Evolutionary conservation across 2,113 vertebrate genomes (phyloP).

Genomic region (Meriones unguiculatus): DNA sequence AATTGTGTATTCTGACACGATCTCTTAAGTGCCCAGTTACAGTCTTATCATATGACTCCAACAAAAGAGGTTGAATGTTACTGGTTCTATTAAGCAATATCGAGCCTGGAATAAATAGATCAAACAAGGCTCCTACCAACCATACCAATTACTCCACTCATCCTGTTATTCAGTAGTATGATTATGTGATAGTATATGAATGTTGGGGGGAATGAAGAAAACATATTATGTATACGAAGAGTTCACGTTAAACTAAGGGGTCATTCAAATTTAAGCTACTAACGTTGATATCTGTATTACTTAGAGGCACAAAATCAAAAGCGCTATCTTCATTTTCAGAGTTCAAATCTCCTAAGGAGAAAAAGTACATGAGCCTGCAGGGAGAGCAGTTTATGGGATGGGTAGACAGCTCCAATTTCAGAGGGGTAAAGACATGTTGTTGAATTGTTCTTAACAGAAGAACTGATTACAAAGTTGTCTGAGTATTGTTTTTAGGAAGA

Average conservation of each 20-base stretch:
- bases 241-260: slow-evolving; percentile 39
- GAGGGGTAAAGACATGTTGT: not conserved
- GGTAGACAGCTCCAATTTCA: slow-evolving; percentile 32
- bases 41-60: slow-evolving; percentile 53
- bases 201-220: not conserved
- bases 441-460: not conserved
- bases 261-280: slow-evolving; percentile 18
- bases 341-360: slow-evolving; percentile 16
- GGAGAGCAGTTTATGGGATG: not conserved
- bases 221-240: slow-evolving; percentile 1
- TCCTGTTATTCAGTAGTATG: slow-evolving; percentile 5
- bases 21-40: slow-evolving; percentile 57
- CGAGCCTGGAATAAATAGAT: slow-evolving; percentile 6
- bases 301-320: slow-evolving; percentile 14
- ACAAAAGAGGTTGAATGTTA: slow-evolving; percentile 52
- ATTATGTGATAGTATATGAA: not conserved
- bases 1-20: slow-evolving; percentile 57
- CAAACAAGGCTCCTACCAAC: not conserved
- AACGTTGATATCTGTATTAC: not conserved
- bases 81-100: slow-evolving; percentile 48
- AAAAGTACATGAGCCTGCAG: not conserved
- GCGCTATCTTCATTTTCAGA: slow-evolving; percentile 14
- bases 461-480: slow-evolving; percentile 21
- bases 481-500: slow-evolving; percentile 31
- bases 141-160: not conserved